Evolutionary conservation across 1,140 invertebrate species (phyloP).

Genomic region (Armadillidium nasatum): DNA sequence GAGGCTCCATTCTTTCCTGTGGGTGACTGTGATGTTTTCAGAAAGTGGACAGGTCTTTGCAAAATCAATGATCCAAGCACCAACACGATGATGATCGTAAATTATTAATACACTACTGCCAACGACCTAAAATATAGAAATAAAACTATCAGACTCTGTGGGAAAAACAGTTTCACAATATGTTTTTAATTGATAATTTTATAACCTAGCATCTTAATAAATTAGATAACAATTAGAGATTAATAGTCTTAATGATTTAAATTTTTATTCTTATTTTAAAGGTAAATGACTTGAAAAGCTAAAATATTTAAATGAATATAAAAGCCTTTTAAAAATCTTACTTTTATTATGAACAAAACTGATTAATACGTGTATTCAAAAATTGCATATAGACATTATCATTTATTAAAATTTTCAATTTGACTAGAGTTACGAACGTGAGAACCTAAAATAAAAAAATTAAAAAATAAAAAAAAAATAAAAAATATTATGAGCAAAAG

Average conservation of each 20-base stretch:
- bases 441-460: background rate
- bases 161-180: background rate
- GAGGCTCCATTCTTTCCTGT: slow-evolving; percentile 80
- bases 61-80: slow-evolving; percentile 97
- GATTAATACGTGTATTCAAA: too few species aligned
- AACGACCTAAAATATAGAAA: slow-evolving; percentile 66
- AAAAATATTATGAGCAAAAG: too few species aligned
- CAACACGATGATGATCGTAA: slow-evolving; percentile 80
- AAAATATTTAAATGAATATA: too few species aligned
- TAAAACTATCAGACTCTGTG: slow-evolving; percentile 12
- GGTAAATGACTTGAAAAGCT: background rate
- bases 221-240: background rate
- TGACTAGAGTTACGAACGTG: background rate
- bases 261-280: slow-evolving; percentile 1
- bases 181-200: background rate
- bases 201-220: background rate
- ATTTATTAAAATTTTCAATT: too few species aligned
- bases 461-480: background rate
- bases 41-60: slow-evolving; percentile 87
- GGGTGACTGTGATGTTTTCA: slow-evolving; percentile 65
- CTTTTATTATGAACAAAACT: too few species aligned
- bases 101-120: slow-evolving; percentile 94
- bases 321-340: too few species aligned
- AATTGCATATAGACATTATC: too few species aligned
- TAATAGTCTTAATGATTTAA: background rate